Evolutionary conservation across 2,113 vertebrate species (phyloP).

Genomic region (Etia nguti): DNA sequence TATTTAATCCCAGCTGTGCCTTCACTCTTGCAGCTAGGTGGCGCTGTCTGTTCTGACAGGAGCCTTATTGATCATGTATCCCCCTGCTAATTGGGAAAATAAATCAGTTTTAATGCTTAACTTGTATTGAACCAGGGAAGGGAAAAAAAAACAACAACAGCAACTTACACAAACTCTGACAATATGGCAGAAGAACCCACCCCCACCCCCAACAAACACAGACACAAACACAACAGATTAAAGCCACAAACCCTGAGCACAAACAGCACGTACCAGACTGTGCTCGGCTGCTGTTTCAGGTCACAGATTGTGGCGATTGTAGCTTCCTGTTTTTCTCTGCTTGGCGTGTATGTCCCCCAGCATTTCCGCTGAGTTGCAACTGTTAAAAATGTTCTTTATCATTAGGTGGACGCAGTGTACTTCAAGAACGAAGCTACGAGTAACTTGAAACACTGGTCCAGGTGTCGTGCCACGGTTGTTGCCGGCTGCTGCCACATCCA

Average conservation of each 20-base stretch:
- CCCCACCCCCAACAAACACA: background rate
- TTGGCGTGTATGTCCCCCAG: background rate
- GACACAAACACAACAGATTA: background rate
- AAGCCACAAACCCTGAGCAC: background rate
- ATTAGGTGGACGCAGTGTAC: background rate
- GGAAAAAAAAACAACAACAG: background rate
- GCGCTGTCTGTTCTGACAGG: background rate
- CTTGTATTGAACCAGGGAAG: background rate
- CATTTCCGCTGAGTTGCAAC: background rate
- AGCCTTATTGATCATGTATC: background rate
- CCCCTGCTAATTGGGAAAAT: constrained; percentile 24
- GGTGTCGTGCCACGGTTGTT: background rate
- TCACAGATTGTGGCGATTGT: background rate
- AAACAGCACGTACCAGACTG: background rate
- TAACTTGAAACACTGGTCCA: background rate
- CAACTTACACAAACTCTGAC: background rate
- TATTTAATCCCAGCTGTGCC: constrained; percentile 60
- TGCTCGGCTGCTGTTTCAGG: background rate
- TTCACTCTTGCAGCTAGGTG: constrained; percentile 52
- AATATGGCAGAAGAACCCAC: background rate
- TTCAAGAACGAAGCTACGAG: background rate
- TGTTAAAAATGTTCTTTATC: background rate
- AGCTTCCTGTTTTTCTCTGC: background rate
- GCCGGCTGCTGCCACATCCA: background rate
- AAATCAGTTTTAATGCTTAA: background rate